Percentiles rank a stretch among this genome's conserved stretches.
These are phyloP conservation scores for Aquatica leii DNA, from an alignment of 2,888 invertebrate species.

Conservation along the genomic window DNA sequence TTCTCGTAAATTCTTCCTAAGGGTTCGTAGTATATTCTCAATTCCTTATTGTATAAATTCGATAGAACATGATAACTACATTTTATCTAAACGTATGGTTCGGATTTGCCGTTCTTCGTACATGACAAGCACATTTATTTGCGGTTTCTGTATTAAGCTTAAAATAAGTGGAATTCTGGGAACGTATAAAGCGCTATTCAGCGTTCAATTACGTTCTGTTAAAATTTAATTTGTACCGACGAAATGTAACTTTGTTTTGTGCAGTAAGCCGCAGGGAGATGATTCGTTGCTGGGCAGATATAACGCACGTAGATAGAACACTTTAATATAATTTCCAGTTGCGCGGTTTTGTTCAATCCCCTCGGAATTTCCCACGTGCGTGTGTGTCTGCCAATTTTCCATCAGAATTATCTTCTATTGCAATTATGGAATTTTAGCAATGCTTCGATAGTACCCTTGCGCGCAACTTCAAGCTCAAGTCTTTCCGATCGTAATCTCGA, in stretches of 20 bases:
- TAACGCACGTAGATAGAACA: constrained; percentile 47
- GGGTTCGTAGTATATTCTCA: background rate
- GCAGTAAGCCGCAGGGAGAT: constrained; percentile 55
- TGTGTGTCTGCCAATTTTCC: constrained; percentile 55
- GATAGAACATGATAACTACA: constrained; percentile 32
- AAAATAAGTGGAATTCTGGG: constrained; percentile 58
- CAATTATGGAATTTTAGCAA: constrained; percentile 45
- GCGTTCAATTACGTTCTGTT: constrained; percentile 61
- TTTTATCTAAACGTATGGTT: constrained; percentile 36
- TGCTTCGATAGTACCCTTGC: no score
- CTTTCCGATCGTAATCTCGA: no score
- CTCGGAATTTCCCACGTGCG: constrained; percentile 58
- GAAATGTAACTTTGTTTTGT: constrained; percentile 61
- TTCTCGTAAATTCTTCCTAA: background rate
- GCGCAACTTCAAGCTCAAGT: no score
- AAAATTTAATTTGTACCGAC: constrained; percentile 60
- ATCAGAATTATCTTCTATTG: constrained; percentile 54
- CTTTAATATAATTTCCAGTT: constrained; percentile 59
- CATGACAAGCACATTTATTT: constrained; percentile 50
- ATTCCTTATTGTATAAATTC: constrained; percentile 25
- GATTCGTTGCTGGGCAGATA: constrained; percentile 44
- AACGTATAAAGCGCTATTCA: constrained; percentile 58
- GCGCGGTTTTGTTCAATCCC: constrained; percentile 58
- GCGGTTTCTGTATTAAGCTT: constrained; percentile 58
- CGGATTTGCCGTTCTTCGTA: constrained; percentile 37